Evolutionary conservation across 2,797 vertebrate species (phyloP), one percentile per base, ranked within the genome.

Genomic region (Enteromius argenteus): DNA sequence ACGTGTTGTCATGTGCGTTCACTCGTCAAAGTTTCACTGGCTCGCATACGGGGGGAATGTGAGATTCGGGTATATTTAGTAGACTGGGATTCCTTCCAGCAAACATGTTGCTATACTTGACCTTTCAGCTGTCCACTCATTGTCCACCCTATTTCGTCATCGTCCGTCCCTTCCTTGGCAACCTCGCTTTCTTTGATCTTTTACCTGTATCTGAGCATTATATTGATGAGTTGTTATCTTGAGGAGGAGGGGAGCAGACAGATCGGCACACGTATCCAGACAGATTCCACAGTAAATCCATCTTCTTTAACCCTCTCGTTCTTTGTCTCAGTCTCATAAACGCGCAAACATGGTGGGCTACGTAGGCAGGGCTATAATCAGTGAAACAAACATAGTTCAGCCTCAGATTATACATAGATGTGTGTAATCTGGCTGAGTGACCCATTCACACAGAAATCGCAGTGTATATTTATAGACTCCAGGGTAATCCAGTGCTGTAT

Each of bases 31-130:
- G 51, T 82, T 82, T 71, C 30, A 35, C 56, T 56, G 69, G 64
- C 73, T 51, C 32, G 15, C 66, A 32, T 68, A 46, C 14, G 46
- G 80, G 88, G 83, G 88, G 89, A 91, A 86, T 90, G 90, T 88
- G 27, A 85, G 64, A 82, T 89, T 90, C 76, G 90, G 91, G 93
- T 95, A 95, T 95, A 95, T 95, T 95, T 95, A 95, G 93, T 91
- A 82, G 51, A 91, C 89, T 90, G 86, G 90, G 87, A 91, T 86
- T 84, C 92, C 93, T 94, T 92, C 93, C 92, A 85, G 79, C 79
- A 86, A 83, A n/a, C 79, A 92, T 92, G 93, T 92, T 94, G 93
- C 94, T 93, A 93, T 92, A 92, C 92, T 93, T 91, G 90, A 90
- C 90, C 89, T 83, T 87, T 94, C 94, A 94, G 94, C 94, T 95